Conservation (phyloP, 2,113 vertebrate species). For the Scytalopus superciliaris region DNA sequence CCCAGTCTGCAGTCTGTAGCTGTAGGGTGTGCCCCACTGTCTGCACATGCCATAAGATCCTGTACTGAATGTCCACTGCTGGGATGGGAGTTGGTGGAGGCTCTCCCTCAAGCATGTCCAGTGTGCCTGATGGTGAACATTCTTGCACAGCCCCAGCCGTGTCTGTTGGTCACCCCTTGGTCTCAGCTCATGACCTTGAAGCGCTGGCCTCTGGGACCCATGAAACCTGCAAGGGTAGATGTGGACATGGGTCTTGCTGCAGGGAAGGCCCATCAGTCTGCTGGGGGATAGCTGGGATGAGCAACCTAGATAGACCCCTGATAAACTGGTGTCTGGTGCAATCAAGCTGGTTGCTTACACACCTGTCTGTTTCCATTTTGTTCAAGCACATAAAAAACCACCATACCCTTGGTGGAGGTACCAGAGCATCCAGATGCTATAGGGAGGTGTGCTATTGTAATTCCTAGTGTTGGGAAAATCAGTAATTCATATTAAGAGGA, state of each 20-base stretch:
- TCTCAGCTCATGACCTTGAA: background rate
- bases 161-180: background rate
- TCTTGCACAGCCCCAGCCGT: background rate
- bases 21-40: background rate
- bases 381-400: background rate
- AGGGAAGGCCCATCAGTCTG: background rate
- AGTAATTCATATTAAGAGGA: background rate
- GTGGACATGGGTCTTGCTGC: background rate
- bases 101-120: background rate
- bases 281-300: background rate
- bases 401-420: background rate
- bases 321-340: background rate
- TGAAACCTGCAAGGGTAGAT: background rate
- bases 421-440: background rate
- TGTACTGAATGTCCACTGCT: rapidly evolving
- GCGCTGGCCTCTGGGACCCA: background rate
- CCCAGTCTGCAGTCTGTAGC: background rate
- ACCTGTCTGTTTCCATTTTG: background rate
- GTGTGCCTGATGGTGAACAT: background rate
- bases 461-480: background rate
- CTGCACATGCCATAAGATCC: background rate
- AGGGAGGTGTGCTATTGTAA: background rate
- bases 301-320: background rate
- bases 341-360: background rate
- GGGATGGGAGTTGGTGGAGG: background rate